Evolutionary conservation across 2,888 invertebrate genomes (phyloP), one percentile per base, ranked within the genome.

Genomic region (Catocala nupta): DNA sequence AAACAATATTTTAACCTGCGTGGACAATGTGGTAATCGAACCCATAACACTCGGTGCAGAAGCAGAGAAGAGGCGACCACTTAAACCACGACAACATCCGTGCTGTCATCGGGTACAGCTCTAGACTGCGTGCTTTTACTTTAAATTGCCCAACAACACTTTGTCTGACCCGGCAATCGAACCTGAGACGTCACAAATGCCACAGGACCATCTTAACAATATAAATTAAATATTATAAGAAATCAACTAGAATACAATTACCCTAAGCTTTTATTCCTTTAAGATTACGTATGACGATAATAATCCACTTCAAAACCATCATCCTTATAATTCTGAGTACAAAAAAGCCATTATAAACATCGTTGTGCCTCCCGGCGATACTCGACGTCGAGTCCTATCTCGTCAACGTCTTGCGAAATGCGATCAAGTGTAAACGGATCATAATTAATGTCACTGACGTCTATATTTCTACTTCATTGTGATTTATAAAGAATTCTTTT

Each of bases 321-420:
- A 45, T 61, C 12, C 51, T 64, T 36, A 62, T 39, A 25, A 64
- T 58, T 11, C 7, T 7, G 0, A 25, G 13, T 10, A 16, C 44
- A 44, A 55, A 61, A 44, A 68, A 48, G 36, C 9, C 36, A 58
- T 59, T 50, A 54, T 39, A 63, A 67, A 54, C 56, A 55, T 10
- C 13, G 42, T 36, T 49, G 52, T 45, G 51, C 57, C 57, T 51
- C 45, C 57, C 42, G 67, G 59, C 59, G 56, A 55, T 74, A 75
- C 82, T 82, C 59, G 36, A 81, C 68, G 80, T 78, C 82, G 25
- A 70, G 51, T 50, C 36, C 47, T 59, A 66, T 61, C 55, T 60
- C 62, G 54, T 58, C 68, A 61, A 56, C 48, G 66, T 48, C 34
- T 64, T n/a, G 57, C 45, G 47, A 58, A 53, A 55, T 36, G 49